phyloP scores from a whole-genome alignment of 2,888 invertebrate species.

The Allygus modestus region DNA sequence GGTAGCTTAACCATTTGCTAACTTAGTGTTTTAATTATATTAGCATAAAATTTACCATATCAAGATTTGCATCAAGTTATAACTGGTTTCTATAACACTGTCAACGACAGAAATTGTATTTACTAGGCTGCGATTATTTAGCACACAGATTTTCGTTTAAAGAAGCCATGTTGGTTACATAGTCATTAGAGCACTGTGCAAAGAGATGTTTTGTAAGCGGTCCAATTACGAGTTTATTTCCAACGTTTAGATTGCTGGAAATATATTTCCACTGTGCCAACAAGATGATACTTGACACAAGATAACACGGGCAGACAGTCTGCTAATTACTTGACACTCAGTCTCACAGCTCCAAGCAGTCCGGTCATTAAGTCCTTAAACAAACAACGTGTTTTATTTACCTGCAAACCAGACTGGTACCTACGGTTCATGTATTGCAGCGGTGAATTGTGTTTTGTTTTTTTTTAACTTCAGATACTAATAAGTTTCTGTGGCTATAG shows the following conservation, averaged over 20 bases:
- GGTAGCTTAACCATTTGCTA: too few relatives aligned
- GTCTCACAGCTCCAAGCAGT: conserved; percentile 8
- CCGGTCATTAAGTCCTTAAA: conserved; percentile 20
- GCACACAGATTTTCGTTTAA: too few relatives aligned
- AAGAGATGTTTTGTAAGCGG: conserved; percentile 18
- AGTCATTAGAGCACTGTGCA: conserved; percentile 1
- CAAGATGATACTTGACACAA: conserved; percentile 20
- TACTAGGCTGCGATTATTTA: too few relatives aligned
- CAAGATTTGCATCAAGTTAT: too few relatives aligned
- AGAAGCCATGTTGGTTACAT: neutral
- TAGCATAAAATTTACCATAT: too few relatives aligned
- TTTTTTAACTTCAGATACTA: too few relatives aligned
- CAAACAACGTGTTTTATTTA: conserved; percentile 24
- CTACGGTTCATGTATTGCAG: too few relatives aligned
- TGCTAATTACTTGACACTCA: conserved; percentile 42
- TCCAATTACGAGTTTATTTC: conserved; percentile 18
- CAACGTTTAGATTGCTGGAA: neutral
- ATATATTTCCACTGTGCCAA: conserved; percentile 6
- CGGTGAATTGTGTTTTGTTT: too few relatives aligned
- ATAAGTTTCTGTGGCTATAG: too few relatives aligned
- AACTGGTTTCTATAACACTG: too few relatives aligned
- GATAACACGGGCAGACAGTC: neutral
- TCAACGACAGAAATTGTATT: too few relatives aligned
- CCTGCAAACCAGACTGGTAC: neutral
- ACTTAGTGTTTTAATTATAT: too few relatives aligned